Evolutionary conservation across 2,888 invertebrate genomes (phyloP), one percentile per base, ranked within the genome.

Genomic region (Furcula furcula): DNA sequence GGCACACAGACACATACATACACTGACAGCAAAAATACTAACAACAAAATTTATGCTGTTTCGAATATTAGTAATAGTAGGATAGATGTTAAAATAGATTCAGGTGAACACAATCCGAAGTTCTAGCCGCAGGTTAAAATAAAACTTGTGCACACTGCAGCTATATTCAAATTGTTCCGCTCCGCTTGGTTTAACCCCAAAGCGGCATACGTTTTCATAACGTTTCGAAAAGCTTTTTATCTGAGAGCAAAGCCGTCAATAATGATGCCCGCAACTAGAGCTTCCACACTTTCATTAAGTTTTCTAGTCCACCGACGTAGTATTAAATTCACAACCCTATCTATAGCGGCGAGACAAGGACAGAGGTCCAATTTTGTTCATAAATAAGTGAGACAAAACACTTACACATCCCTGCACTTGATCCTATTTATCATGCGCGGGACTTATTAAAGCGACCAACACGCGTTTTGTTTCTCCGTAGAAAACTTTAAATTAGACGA

Each of bases 401-500:
- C 34, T 50, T 43, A 50, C 58, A 67, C 50, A 65, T 59, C 65
- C 68, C 70, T 57, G 60, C 69, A 75, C 76, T 81, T 85, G 78
- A 85, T 86, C 82, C 82, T 82, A 82, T 86, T 86, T 85, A 82
- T 82, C 80, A 82, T 81, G 72, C 74, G 67, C 69, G 65, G 67
- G 74, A 77, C 80, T 85, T 84, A 87, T 86, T 86, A 84, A 86
- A 83, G 78, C 78, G 72, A 77, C 78, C 79, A 68, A 78, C 78
- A 75, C 71, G 74, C 76, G 73, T 76, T 77, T 64, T 78, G 76
- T 67, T 81, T 65, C 74, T 76, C 59, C 66, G 51, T 46, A 60
- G 68, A 51, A 71, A 80, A 77, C 66, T 76, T 76, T 76, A 72
- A 78, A 82, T 61, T 70, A 56, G 61, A 58, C 49, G 60, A 20